Conservation (phyloP, 2,888 invertebrate genomes). For the Lathronympha strigana region DNA sequence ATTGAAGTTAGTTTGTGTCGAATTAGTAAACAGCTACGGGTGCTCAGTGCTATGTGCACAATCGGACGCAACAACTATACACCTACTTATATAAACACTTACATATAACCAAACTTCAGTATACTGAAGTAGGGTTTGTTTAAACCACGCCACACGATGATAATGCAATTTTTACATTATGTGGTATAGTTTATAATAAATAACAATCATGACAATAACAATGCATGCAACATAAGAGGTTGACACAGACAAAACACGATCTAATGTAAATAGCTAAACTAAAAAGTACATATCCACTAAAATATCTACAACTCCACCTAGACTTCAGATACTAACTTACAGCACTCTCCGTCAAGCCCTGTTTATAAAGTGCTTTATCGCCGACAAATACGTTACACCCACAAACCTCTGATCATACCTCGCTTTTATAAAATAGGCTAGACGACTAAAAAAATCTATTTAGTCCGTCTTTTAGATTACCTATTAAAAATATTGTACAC, state of each 20-base stretch:
- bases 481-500: too few relatives aligned
- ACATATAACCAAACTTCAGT: slow-evolving; percentile 27
- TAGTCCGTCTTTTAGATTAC: too few relatives aligned
- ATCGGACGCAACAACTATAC: slow-evolving; percentile 46
- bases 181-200: slow-evolving; percentile 27
- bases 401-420: not conserved
- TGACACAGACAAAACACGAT: slow-evolving; percentile 47
- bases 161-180: not conserved
- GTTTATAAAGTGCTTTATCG: not conserved
- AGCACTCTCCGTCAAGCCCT: slow-evolving; percentile 25
- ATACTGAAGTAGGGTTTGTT: not conserved
- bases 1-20: slow-evolving; percentile 63
- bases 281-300: slow-evolving; percentile 14
- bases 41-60: slow-evolving; percentile 68
- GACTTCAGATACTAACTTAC: slow-evolving; percentile 1
- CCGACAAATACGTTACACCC: not conserved
- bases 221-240: slow-evolving; percentile 66
- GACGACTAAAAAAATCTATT: too few relatives aligned
- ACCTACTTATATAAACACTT: slow-evolving; percentile 41
- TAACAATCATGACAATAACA: slow-evolving; percentile 49
- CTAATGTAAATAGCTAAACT: slow-evolving; percentile 46
- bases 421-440: too few relatives aligned
- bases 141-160: slow-evolving; percentile 27
- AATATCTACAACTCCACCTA: slow-evolving; percentile 21
- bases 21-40: slow-evolving; percentile 71